These are phyloP conservation scores for Sarcophaga carnaria DNA, from an alignment of 2,888 invertebrate genomes.

Conservation along the genomic window DNA sequence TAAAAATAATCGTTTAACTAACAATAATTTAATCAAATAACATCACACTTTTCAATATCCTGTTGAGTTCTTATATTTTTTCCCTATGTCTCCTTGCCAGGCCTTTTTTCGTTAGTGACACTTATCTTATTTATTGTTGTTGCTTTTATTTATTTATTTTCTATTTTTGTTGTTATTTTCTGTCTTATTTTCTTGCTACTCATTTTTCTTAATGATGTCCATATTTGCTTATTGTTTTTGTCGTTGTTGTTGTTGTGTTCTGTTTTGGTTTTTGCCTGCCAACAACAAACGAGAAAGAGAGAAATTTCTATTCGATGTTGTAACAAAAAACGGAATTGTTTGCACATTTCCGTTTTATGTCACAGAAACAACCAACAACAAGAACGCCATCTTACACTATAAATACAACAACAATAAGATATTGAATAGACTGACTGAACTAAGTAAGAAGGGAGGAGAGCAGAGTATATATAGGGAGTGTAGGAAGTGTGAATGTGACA, in stretches of 20 bases:
- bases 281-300: not conserved
- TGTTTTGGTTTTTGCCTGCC: not conserved
- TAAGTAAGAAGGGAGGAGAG: no score
- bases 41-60: not conserved
- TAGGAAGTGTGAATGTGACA: constrained; percentile 14
- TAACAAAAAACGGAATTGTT: constrained; percentile 13
- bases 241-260: not conserved
- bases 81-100: not conserved
- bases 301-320: not conserved
- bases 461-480: not conserved
- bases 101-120: not conserved
- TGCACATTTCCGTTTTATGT: constrained; percentile 37
- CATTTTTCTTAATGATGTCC: constrained; percentile 18
- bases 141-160: not conserved
- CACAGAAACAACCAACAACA: not conserved
- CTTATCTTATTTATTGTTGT: not conserved
- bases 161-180: not conserved
- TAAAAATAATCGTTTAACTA: no score
- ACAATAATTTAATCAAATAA: not conserved
- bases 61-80: not conserved
- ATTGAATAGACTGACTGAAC: no score
- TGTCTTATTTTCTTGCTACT: not conserved
- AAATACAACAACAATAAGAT: not conserved
- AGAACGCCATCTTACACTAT: not conserved
- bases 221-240: constrained; percentile 2